Evolutionary conservation across 2,797 vertebrate genomes (phyloP).

Genomic region (Gymnopithys bicolor): DNA sequence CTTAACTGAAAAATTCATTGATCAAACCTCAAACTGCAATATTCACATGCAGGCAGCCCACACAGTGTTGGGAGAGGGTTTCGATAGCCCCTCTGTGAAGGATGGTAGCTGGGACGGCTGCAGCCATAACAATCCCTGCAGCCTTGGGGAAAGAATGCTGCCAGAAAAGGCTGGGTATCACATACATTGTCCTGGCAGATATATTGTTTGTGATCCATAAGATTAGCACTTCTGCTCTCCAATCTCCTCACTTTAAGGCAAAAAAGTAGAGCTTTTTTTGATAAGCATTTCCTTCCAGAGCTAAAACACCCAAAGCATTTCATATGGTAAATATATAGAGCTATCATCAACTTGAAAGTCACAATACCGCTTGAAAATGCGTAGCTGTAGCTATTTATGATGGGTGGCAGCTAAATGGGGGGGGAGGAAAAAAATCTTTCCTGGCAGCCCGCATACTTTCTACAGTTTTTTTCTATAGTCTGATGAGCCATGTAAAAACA

Average conservation of each 20-base stretch:
- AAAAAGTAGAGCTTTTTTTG: not conserved
- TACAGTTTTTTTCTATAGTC: not conserved
- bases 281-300: constrained; percentile 20
- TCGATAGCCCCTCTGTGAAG: not conserved
- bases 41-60: not conserved
- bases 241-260: not conserved
- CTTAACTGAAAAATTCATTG: not conserved
- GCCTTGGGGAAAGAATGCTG: not conserved
- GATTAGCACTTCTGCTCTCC: constrained; percentile 10
- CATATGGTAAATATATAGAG: constrained; percentile 40
- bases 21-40: not conserved
- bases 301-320: not conserved
- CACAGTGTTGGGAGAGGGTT: not conserved
- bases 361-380: constrained; percentile 37
- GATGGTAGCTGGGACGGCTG: not conserved
- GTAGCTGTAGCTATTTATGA: constrained; percentile 57
- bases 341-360: constrained; percentile 48
- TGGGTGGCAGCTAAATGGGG: constrained; percentile 19
- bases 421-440: not conserved
- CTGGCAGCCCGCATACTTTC: constrained; percentile 5
- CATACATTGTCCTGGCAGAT: not conserved
- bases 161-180: not conserved
- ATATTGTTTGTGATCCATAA: not conserved
- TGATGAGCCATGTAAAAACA: not conserved
- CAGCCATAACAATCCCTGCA: not conserved